Percentiles rank a stretch among this genome's conserved stretches.
These are phyloP conservation scores for Coleophora deauratella DNA, from an alignment of 2,888 invertebrate genomes.

Conservation along the genomic window DNA sequence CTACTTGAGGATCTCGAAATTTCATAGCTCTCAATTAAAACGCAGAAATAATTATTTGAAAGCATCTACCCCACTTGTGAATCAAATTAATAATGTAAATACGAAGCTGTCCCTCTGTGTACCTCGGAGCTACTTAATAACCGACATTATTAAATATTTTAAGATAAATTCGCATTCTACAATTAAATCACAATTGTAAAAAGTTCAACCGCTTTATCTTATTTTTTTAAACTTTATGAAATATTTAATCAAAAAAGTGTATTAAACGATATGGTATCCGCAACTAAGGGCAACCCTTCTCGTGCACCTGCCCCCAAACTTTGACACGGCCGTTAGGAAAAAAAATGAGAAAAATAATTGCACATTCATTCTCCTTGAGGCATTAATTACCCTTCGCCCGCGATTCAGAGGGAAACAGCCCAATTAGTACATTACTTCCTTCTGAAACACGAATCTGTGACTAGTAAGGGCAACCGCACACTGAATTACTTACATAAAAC, in stretches of 20 bases:
- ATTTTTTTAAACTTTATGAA: no score
- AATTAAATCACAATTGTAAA: background rate
- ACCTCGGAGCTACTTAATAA: conserved; percentile 18
- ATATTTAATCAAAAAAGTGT: conserved; percentile 14
- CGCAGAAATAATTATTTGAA: conserved; percentile 61
- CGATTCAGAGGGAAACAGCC: conserved; percentile 49
- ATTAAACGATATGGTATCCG: conserved; percentile 10
- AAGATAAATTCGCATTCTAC: conserved; percentile 17
- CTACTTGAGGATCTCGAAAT: conserved; percentile 53
- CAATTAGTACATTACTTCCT: conserved; percentile 61
- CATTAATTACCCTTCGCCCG: conserved; percentile 62
- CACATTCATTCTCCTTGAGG: conserved; percentile 54
- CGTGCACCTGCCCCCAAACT: conserved; percentile 60
- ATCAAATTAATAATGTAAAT: conserved; percentile 65
- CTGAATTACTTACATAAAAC: conserved; percentile 7
- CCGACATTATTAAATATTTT: conserved; percentile 34
- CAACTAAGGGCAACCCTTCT: conserved; percentile 35
- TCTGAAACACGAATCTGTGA: conserved; percentile 32
- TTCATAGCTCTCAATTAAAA: conserved; percentile 68
- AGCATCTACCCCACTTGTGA: conserved; percentile 62
- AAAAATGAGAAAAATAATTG: conserved; percentile 61
- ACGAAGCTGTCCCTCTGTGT: conserved; percentile 38
- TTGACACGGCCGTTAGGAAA: conserved; percentile 50
- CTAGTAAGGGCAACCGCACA: conserved; percentile 22
- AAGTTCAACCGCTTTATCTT: no score